phyloP scores from a whole-genome alignment of 2,797 vertebrate species.

The Sciaenops ocellatus region DNA sequence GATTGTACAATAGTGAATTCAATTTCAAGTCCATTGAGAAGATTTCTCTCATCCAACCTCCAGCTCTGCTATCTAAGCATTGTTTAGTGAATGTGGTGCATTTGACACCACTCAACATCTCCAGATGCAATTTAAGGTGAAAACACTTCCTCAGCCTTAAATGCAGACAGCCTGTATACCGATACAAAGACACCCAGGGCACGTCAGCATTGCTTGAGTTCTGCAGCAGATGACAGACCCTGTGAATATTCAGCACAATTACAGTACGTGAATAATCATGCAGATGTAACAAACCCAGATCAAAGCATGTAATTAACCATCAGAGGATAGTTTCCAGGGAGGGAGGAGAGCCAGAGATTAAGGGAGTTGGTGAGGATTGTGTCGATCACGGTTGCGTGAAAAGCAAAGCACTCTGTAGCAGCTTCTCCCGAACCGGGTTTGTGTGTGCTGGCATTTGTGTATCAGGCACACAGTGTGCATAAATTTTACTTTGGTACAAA shows the following conservation, averaged over 20 bases:
- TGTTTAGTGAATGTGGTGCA: conserved; percentile 8
- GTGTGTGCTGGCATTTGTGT: not conserved
- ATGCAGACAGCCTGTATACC: conserved; percentile 14
- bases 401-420: conserved; percentile 30
- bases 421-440: conserved; percentile 6
- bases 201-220: conserved; percentile 22
- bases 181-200: conserved; percentile 1
- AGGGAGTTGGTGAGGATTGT: conserved; percentile 48
- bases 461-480: not conserved
- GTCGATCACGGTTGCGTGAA: conserved; percentile 30
- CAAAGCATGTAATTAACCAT: conserved; percentile 82
- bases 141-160: conserved; percentile 39
- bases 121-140: conserved; percentile 37
- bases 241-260: conserved; percentile 78
- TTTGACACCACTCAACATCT: conserved; percentile 18
- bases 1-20: conserved; percentile 28
- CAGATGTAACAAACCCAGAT: conserved; percentile 80
- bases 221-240: conserved; percentile 36
- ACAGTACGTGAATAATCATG: conserved; percentile 76
- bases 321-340: conserved; percentile 70
- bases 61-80: conserved; percentile 23
- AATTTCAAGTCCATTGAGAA: conserved; percentile 38
- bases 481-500: not conserved
- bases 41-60: conserved; percentile 18
- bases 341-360: conserved; percentile 71